Percentiles rank a stretch among this genome's conserved stretches.
Evolutionary conservation across 2,113 vertebrate species (phyloP).

Genomic region (Paralichthys olivaceus): DNA sequence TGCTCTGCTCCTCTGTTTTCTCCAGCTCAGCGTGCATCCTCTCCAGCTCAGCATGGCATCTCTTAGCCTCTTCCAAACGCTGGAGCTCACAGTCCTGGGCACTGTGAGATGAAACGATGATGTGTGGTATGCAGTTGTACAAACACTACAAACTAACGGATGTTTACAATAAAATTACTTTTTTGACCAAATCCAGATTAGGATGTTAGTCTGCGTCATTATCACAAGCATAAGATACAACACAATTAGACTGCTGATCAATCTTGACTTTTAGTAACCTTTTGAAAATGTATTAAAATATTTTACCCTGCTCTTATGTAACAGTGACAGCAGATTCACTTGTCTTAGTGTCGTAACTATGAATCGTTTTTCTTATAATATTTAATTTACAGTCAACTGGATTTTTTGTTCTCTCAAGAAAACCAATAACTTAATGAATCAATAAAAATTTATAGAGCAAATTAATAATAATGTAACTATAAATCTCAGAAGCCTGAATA

Average conservation of each 20-base stretch:
- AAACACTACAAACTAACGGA: not conserved
- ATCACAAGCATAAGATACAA: too few species aligned
- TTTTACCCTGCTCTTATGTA: too few species aligned
- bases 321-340: too few species aligned
- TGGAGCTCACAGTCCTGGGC: constrained; percentile 87
- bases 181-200: too few species aligned
- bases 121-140: not conserved
- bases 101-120: constrained; percentile 70
- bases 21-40: constrained; percentile 71
- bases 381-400: too few species aligned
- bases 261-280: too few species aligned
- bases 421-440: not conserved
- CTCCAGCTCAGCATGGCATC: constrained; percentile 79
- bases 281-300: too few species aligned
- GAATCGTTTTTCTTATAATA: too few species aligned
- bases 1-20: constrained; percentile 53
- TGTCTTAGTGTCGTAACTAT: too few species aligned
- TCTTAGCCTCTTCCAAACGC: constrained; percentile 86
- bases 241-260: too few species aligned
- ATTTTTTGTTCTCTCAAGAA: not conserved
- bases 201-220: too few species aligned
- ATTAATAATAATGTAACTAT: not conserved
- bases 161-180: not conserved
- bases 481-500: not conserved
- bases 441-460: not conserved